Evolutionary conservation across 1,140 invertebrate genomes (phyloP).

Genomic region (Monochamus saltuarius): DNA sequence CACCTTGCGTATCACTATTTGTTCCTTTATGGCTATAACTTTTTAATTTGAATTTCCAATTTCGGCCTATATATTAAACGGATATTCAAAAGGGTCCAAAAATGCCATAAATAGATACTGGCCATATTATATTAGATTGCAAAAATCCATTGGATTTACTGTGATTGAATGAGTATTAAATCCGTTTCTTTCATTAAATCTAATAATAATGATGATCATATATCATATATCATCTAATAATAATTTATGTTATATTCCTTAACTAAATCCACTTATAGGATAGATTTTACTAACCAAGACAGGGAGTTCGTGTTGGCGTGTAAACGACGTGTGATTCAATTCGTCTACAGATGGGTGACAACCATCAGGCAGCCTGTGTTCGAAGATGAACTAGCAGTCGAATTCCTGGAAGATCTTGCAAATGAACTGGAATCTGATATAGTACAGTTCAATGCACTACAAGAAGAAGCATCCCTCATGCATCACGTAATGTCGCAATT

Average conservation of each 20-base stretch:
- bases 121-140: too few species aligned
- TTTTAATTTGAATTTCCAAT: too few species aligned
- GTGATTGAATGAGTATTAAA: too few species aligned
- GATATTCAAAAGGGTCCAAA: too few species aligned
- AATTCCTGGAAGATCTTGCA: slow-evolving; percentile 74
- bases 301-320: slow-evolving; percentile 72
- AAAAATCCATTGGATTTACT: too few species aligned
- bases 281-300: slow-evolving; percentile 64
- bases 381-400: slow-evolving; percentile 68
- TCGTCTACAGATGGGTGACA: slow-evolving; percentile 76
- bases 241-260: slow-evolving; percentile 52
- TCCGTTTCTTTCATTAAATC: too few species aligned
- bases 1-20: too few species aligned
- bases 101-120: too few species aligned
- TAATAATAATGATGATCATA: too few species aligned
- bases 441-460: slow-evolving; percentile 54
- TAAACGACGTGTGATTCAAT: slow-evolving; percentile 76
- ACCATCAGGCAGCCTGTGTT: slow-evolving; percentile 74
- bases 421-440: slow-evolving; percentile 68
- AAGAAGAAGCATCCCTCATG: slow-evolving; percentile 67
- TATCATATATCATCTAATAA: too few species aligned
- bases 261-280: slow-evolving; percentile 58
- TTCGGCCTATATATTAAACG: too few species aligned
- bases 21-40: too few species aligned
- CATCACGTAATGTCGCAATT: slow-evolving; percentile 66